Percentiles rank a stretch among this genome's conserved stretches.
phyloP scores from a whole-genome alignment of 2,797 vertebrate species.

The Pseudotriccus pelzelni region DNA sequence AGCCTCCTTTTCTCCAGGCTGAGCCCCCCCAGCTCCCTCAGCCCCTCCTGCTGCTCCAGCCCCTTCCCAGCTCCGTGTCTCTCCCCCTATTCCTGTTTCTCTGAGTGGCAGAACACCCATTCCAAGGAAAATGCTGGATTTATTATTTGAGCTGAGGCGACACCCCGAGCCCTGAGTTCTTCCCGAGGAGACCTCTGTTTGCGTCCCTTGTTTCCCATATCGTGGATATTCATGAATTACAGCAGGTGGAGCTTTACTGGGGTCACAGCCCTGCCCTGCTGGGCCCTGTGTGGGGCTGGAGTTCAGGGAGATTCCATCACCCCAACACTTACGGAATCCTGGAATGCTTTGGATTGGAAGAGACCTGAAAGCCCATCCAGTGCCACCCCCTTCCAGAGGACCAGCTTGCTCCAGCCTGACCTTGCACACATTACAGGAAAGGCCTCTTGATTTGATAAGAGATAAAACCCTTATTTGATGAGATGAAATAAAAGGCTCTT shows the following conservation, averaged over 20 bases:
- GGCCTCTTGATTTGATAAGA: neutral
- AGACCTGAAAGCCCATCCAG: neutral
- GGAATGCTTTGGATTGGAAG: neutral
- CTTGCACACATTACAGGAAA: neutral
- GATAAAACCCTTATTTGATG: neutral
- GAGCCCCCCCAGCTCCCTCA: too few relatives aligned
- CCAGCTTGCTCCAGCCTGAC: neutral
- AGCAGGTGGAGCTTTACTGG: too few relatives aligned
- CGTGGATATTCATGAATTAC: neutral
- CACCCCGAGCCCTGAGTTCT: neutral
- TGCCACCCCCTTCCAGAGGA: neutral
- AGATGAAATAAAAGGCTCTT: neutral
- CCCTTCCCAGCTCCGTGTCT: too few relatives aligned
- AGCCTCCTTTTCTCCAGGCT: too few relatives aligned
- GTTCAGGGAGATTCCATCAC: too few relatives aligned
- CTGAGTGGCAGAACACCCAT: neutral
- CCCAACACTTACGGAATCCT: neutral
- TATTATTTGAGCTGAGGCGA: neutral
- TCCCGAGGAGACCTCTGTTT: neutral
- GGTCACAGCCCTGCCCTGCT: too few relatives aligned
- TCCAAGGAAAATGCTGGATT: neutral
- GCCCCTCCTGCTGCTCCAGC: too few relatives aligned
- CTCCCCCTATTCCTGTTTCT: neutral
- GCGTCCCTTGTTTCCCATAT: neutral
- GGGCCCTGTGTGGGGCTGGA: too few relatives aligned